phyloP scores from a whole-genome alignment of 2,797 vertebrate genomes.

The Crenichthys baileyi region DNA sequence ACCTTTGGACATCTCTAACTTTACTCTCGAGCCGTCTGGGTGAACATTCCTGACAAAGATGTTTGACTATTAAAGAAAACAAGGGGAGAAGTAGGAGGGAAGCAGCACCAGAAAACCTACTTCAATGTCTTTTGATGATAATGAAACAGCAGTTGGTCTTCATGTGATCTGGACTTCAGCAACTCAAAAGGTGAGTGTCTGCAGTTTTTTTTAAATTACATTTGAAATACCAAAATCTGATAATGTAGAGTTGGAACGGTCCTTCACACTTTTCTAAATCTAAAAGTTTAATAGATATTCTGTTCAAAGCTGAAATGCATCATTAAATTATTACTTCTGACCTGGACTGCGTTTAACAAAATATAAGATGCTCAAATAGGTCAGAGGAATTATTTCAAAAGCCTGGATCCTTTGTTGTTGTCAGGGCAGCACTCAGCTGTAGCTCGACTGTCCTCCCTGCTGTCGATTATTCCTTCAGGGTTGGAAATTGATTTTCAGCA shows the following conservation, averaged over 20 bases:
- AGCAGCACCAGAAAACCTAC: slow-evolving; percentile 12
- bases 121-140: slow-evolving; percentile 26
- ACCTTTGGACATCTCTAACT: slow-evolving; percentile 54
- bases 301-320: slow-evolving; percentile 12
- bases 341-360: slow-evolving; percentile 35
- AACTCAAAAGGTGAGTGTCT: slow-evolving; percentile 58
- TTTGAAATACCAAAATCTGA: background rate
- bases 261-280: background rate
- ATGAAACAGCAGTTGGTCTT: slow-evolving; percentile 48
- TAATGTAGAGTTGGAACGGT: background rate
- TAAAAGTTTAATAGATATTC: background rate
- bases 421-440: slow-evolving; percentile 32
- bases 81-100: slow-evolving; percentile 21
- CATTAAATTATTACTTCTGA: slow-evolving; percentile 38
- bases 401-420: slow-evolving; percentile 49
- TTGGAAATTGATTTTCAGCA: slow-evolving; percentile 74
- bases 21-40: slow-evolving; percentile 34
- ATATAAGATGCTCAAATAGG: slow-evolving; percentile 35
- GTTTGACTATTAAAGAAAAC: slow-evolving; percentile 28
- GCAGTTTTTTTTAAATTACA: background rate
- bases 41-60: slow-evolving; percentile 24
- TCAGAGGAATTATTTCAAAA: slow-evolving; percentile 43
- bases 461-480: slow-evolving; percentile 68
- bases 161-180: slow-evolving; percentile 38
- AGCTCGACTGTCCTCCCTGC: slow-evolving; percentile 19